Evolutionary conservation across 2,888 invertebrate species (phyloP).

Genomic region (Protula sp.): DNA sequence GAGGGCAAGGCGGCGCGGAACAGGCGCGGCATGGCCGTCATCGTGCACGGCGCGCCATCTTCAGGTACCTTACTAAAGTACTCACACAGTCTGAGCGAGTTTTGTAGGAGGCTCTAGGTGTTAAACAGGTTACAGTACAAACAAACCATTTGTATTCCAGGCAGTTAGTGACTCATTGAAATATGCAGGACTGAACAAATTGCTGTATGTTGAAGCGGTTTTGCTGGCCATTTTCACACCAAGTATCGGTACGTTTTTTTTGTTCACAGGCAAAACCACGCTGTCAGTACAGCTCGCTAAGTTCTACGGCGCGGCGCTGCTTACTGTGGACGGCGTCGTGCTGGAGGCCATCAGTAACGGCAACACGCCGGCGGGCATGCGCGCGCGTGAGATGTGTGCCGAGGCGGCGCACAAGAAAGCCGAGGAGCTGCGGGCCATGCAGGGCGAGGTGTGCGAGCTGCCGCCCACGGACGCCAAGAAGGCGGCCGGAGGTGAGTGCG

Average conservation of each 20-base stretch:
- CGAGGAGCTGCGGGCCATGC: slow-evolving; percentile 35
- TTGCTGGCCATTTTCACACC: too few species aligned
- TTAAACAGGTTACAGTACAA: too few species aligned
- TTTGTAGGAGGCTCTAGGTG: not conserved
- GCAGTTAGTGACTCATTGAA: not conserved
- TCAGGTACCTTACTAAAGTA: too few species aligned
- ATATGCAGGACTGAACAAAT: not conserved
- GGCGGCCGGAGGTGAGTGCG: too few species aligned
- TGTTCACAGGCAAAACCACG: slow-evolving; percentile 45
- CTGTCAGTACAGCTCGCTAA: slow-evolving; percentile 46
- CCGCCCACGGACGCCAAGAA: too few species aligned
- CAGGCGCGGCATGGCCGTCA: slow-evolving; percentile 50
- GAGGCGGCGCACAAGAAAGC: slow-evolving; percentile 43
- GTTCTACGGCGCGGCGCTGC: slow-evolving; percentile 48
- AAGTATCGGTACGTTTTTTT: too few species aligned
- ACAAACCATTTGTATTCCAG: too few species aligned
- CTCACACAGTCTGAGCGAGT: too few species aligned
- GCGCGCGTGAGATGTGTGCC: slow-evolving; percentile 47
- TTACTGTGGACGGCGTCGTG: slow-evolving; percentile 50
- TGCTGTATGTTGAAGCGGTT: too few species aligned
- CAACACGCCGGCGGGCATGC: slow-evolving; percentile 42
- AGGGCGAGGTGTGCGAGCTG: slow-evolving; percentile 32
- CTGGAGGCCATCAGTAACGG: slow-evolving; percentile 52
- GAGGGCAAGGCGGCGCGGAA: slow-evolving; percentile 53
- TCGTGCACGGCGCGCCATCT: slow-evolving; percentile 53